Percentiles rank a stretch among this genome's conserved stretches.
phyloP scores from a whole-genome alignment of 2,113 vertebrate species.

The Cochlearius cochlearius region DNA sequence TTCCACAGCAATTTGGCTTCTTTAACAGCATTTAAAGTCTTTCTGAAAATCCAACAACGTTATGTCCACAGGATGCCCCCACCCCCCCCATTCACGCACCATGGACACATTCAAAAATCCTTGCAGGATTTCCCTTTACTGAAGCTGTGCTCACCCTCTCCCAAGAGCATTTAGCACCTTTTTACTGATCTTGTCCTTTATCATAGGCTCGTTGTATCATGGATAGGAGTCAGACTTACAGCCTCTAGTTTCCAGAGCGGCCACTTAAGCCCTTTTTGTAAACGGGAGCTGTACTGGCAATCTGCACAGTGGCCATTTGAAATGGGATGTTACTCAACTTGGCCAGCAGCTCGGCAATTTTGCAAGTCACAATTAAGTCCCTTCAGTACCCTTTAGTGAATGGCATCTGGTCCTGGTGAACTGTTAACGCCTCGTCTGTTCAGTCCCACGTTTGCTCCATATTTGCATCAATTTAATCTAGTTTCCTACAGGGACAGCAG shows the following conservation, averaged over 20 bases:
- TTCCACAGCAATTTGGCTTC: neutral
- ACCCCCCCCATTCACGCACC: neutral
- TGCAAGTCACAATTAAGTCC: neutral
- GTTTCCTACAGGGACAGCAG: neutral
- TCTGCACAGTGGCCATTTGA: neutral
- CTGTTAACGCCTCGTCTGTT: neutral
- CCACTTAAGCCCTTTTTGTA: neutral
- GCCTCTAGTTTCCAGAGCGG: neutral
- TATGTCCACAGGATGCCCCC: neutral
- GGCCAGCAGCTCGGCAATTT: neutral
- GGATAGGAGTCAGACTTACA: neutral
- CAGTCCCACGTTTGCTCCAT: neutral
- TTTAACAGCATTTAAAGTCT: neutral
- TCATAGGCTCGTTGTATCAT: neutral
- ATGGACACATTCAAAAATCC: neutral
- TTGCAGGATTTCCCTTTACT: neutral
- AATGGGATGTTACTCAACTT: neutral
- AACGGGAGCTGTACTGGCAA: neutral
- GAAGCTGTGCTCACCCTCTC: neutral
- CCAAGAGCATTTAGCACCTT: neutral
- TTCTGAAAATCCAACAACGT: neutral
- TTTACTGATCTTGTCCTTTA: neutral
- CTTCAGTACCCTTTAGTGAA: neutral
- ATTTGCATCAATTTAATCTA: neutral
- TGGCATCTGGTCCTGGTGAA: neutral